Evolutionary conservation across 2,888 invertebrate genomes (phyloP), one percentile per base, ranked within the genome.

Genomic region (Busseola fusca): DNA sequence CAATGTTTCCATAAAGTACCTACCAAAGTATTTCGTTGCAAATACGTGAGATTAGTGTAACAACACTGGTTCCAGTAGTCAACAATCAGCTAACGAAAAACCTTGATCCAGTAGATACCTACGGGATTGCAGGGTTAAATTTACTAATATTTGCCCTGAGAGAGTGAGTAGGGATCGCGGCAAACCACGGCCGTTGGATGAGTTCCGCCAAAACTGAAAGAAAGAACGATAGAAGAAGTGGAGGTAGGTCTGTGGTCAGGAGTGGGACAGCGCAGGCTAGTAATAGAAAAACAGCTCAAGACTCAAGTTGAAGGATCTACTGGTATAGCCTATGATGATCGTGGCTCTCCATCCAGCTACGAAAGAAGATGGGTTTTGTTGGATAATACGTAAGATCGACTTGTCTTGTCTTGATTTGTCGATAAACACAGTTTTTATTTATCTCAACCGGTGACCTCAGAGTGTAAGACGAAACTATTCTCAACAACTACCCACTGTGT

Each of bases 1-100:
- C 52, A 62, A 34, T 4, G 14, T 34, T 58, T 50, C 25, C n/a
- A n/a, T 10, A 27, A 40, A 18, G 12, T 16, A 45, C 45, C 5
- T 30, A 56, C 54, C 27, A 2, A 70, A 40, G 27, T 37, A 30
- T 34, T 34, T 66, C 9, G 10, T 66, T 65, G n/a, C 48, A n/a
- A 18, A 30, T n/a, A 65, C 18, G 50, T 56, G 37, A 25, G 37
- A 56, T 25, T 56, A 21, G 14, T 37, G 12, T 25, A 54, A 30
- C 21, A 48, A 30, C 5, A 48, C 10, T 16, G 16, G 6, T n/a
- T 30, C 16, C 48, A 48, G 10, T 57, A 40, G 27, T 30, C 40
- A 40, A 40, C 5, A n/a, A 40, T 34, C 25, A 48, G 25, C 6
- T 30, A 4, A 18, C n/a, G 42, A n/a, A 62, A 65, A n/a, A 18